Evolutionary conservation across 2,888 invertebrate genomes (phyloP).

Genomic region (Nephrotoma guestfalica): DNA sequence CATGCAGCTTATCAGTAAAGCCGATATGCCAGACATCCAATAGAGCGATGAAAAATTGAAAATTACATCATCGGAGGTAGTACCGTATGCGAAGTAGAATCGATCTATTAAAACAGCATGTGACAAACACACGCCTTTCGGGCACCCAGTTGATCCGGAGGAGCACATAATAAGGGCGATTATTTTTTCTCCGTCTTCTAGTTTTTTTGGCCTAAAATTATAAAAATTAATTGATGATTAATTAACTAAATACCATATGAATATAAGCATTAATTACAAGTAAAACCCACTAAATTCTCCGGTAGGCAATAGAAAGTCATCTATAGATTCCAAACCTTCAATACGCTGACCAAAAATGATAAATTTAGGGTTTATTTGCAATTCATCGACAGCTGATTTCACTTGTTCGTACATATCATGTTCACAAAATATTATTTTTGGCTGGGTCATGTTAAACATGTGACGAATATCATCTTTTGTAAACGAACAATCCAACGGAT

Average conservation of each 20-base stretch:
- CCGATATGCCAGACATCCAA: background rate
- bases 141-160: background rate
- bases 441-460: background rate
- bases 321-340: background rate
- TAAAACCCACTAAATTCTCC: background rate
- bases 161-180: no score
- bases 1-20: background rate
- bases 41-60: background rate
- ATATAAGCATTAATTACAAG: background rate
- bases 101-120: background rate
- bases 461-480: constrained; percentile 9
- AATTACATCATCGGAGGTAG: background rate
- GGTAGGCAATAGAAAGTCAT: constrained; percentile 2
- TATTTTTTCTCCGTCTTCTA: no score
- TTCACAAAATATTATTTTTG: constrained; percentile 8
- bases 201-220: no score
- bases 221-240: no score
- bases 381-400: constrained; percentile 3
- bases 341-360: constrained; percentile 5
- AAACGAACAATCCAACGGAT: constrained; percentile 22
- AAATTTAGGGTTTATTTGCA: constrained; percentile 3
- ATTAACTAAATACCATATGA: background rate
- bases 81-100: background rate
- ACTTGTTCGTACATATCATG: background rate
- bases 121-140: background rate